These are phyloP conservation scores for Prinia subflava DNA, from an alignment of 2,113 vertebrate genomes.

Conservation along the genomic window DNA sequence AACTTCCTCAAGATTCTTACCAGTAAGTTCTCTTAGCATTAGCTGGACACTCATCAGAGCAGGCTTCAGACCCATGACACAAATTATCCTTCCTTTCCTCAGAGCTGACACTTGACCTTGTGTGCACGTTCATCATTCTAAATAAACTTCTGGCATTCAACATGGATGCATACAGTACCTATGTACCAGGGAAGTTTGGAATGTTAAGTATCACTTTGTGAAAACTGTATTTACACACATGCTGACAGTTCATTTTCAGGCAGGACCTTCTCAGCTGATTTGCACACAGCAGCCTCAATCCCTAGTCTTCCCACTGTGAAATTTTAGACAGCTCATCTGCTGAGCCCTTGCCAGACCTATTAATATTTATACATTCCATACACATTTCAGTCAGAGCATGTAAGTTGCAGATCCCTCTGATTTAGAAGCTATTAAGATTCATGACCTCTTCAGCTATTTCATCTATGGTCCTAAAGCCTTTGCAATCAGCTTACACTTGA, in stretches of 20 bases:
- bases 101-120: neutral
- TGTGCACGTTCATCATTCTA: neutral
- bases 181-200: neutral
- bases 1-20: neutral
- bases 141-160: neutral
- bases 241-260: constrained; percentile 76
- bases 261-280: constrained; percentile 50
- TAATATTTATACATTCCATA: constrained; percentile 80
- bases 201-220: constrained; percentile 55
- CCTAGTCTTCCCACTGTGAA: constrained; percentile 73
- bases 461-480: constrained; percentile 49
- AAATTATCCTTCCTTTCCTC: neutral
- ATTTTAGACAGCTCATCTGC: constrained; percentile 73
- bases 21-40: neutral
- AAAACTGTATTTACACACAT: constrained; percentile 65
- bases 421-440: constrained; percentile 82
- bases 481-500: constrained; percentile 73
- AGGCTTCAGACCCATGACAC: neutral
- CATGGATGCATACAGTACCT: neutral
- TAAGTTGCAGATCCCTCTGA: constrained; percentile 75
- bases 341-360: constrained; percentile 60
- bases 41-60: neutral
- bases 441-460: constrained; percentile 75
- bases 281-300: constrained; percentile 53
- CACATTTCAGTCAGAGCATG: constrained; percentile 69